phyloP scores from a whole-genome alignment of 2,888 invertebrate genomes.

The Andrena praecox region DNA sequence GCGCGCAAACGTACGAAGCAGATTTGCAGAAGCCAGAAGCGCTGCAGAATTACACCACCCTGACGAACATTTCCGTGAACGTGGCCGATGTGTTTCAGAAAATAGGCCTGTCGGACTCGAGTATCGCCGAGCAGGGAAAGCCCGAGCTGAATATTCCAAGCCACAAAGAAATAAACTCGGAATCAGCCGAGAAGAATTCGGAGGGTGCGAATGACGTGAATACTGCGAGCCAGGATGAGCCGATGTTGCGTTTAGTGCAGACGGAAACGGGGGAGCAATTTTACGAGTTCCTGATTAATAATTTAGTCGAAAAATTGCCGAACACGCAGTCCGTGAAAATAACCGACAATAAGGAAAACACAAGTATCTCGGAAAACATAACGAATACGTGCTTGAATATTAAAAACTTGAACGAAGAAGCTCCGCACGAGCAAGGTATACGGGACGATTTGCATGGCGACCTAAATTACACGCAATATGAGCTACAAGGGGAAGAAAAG shows the following conservation, averaged over 20 bases:
- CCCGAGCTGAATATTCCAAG: constrained; percentile 27
- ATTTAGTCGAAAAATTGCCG: constrained; percentile 71
- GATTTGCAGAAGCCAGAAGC: constrained; percentile 36
- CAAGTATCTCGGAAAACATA: constrained; percentile 25
- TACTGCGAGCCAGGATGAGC: constrained; percentile 59
- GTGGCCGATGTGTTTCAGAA: constrained; percentile 53
- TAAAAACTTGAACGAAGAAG: constrained; percentile 26
- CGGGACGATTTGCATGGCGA: constrained; percentile 53
- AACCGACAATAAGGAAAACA: constrained; percentile 28
- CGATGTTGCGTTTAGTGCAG: constrained; percentile 75
- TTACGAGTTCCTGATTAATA: constrained; percentile 78
- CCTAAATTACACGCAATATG: constrained; percentile 59
- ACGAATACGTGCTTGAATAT: neutral
- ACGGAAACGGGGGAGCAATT: constrained; percentile 79
- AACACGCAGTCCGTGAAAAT: constrained; percentile 29
- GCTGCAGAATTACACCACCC: constrained; percentile 21
- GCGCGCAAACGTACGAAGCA: constrained; percentile 23
- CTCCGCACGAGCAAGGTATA: constrained; percentile 41
- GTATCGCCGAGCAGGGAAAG: constrained; percentile 26
- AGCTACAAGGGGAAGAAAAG: constrained; percentile 56
- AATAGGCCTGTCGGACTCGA: constrained; percentile 46
- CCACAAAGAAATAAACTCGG: constrained; percentile 23
- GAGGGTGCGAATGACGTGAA: constrained; percentile 26
- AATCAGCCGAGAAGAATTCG: constrained; percentile 10
- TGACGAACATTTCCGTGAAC: constrained; percentile 34